Conservation (phyloP, 2,888 invertebrate species). For the Drosophila mayaguana region DNA sequence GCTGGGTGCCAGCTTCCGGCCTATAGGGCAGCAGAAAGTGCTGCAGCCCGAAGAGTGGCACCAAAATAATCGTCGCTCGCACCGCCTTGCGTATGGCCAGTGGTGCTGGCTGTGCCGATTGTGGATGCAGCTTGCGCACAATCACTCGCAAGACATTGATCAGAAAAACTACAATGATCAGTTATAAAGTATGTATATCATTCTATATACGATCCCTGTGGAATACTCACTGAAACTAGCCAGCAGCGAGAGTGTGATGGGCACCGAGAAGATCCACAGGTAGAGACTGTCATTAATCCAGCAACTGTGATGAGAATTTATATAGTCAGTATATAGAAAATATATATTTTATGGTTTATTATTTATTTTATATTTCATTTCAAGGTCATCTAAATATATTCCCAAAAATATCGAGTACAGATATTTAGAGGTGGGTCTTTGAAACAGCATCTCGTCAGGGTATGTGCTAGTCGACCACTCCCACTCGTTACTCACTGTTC, state of each 20-base stretch:
- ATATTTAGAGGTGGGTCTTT: not conserved
- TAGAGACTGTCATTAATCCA: constrained; percentile 89
- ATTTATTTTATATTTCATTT: no score
- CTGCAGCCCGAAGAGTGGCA: constrained; percentile 92
- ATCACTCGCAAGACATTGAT: constrained; percentile 89
- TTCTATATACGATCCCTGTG: not conserved
- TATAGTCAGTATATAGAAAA: not conserved
- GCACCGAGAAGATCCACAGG: constrained; percentile 88
- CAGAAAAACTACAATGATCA: constrained; percentile 86
- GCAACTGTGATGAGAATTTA: constrained; percentile 86
- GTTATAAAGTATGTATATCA: not conserved
- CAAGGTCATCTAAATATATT: not conserved
- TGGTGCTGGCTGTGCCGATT: constrained; percentile 87
- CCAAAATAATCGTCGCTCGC: constrained; percentile 90
- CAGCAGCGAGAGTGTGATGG: constrained; percentile 87
- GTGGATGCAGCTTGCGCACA: constrained; percentile 88
- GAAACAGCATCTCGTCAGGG: not conserved
- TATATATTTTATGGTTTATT: no score
- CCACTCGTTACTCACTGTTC: constrained; percentile 86
- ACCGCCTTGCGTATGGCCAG: constrained; percentile 88
- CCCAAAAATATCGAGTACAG: not conserved
- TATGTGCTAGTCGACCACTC: no score
- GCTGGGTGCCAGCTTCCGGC: constrained; percentile 87
- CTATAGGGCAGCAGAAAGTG: constrained; percentile 89
- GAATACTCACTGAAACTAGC: constrained; percentile 86